Conservation (phyloP, 2,888 invertebrate genomes). For the Dromius quadrimaculatus region DNA sequence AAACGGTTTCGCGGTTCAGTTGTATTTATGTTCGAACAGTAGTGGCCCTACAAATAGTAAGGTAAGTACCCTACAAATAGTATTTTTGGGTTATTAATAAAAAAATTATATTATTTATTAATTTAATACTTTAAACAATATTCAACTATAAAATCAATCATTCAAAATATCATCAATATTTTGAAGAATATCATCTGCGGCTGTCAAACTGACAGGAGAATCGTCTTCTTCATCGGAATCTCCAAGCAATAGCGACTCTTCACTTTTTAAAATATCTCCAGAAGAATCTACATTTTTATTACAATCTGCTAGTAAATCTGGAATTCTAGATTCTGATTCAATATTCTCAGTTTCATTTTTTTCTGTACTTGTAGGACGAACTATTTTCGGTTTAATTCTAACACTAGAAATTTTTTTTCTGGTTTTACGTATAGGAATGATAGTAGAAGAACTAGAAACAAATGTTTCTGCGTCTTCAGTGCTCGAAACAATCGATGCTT, state of each 20-base stretch:
- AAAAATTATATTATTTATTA: too few relatives aligned
- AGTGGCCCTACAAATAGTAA: too few relatives aligned
- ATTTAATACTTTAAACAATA: too few relatives aligned
- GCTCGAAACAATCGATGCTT: slow-evolving; percentile 27
- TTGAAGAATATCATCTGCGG: slow-evolving; percentile 65
- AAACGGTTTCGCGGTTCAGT: too few relatives aligned
- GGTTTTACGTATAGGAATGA: slow-evolving; percentile 46
- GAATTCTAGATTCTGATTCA: slow-evolving; percentile 16
- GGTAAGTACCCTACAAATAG: too few relatives aligned
- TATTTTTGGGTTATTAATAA: too few relatives aligned
- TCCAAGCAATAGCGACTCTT: slow-evolving; percentile 56
- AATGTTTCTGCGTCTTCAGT: slow-evolving; percentile 31
- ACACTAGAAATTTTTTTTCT: slow-evolving; percentile 42
- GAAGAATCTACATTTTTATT: slow-evolving; percentile 19
- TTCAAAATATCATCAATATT: slow-evolving; percentile 65
- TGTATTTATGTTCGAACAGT: too few relatives aligned
- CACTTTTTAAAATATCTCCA: slow-evolving; percentile 56
- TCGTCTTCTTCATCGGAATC: slow-evolving; percentile 59
- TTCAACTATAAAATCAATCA: too few relatives aligned
- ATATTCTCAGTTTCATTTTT: slow-evolving; percentile 18
- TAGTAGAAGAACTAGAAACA: slow-evolving; percentile 29
- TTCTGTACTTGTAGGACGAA: slow-evolving; percentile 43
- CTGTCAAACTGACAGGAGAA: slow-evolving; percentile 59
- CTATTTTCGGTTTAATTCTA: slow-evolving; percentile 53
- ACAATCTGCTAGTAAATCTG: slow-evolving; percentile 43